Base-by-base conservation (phyloP, 1,140 invertebrate genomes). In the Zaprionus africanus region DNA sequence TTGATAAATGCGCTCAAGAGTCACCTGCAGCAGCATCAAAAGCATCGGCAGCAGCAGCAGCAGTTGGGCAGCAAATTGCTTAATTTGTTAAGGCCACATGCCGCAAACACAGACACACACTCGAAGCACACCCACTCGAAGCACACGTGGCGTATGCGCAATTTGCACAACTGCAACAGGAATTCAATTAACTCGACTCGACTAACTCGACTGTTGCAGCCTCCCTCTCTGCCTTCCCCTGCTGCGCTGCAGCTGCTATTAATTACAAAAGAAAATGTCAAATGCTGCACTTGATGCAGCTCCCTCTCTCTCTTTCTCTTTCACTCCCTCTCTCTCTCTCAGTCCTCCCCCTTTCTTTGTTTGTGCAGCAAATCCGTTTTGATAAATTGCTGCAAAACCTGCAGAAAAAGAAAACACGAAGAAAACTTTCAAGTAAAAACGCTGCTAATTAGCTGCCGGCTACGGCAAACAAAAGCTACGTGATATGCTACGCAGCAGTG, bases 1-100 rank as follows among this genome's bases (percentile, higher is more conserved):
- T 78, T 87, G 84, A 88, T 88, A 80, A 87, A 88, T 84, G 70
- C 78, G 65, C 61, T 70, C 70, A 78, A 75, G 66, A 85, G 84
- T 80, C 81, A 83, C 60, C 75, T 60, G 70, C 41, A 17, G 41
- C 81, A 72, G 64, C 73, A 24, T 43, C 61, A 58, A 58, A 24
- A 51, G 5, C 53, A 64, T 28, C 31, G 36, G 15, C 49, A 67
- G 5, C 43, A 56, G 49, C 74, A 36, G 46, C 43, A 66, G 80
- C 66, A 68, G 71, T 60, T 70, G 81, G 54, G 36, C 74, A 77
- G 64, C 66, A 85, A 85, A 79, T 86, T 88, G 84, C 74, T 87
- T 83, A 81, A 87, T 87, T 87, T 87, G 84, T 80, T 87, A 78
- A 80, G 68, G 73, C 59, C 38, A 61, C 72, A 82, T 75, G 54